These are phyloP conservation scores for Synanthedon tipuliformis DNA, from an alignment of 2,888 invertebrate species.

Conservation along the genomic window DNA sequence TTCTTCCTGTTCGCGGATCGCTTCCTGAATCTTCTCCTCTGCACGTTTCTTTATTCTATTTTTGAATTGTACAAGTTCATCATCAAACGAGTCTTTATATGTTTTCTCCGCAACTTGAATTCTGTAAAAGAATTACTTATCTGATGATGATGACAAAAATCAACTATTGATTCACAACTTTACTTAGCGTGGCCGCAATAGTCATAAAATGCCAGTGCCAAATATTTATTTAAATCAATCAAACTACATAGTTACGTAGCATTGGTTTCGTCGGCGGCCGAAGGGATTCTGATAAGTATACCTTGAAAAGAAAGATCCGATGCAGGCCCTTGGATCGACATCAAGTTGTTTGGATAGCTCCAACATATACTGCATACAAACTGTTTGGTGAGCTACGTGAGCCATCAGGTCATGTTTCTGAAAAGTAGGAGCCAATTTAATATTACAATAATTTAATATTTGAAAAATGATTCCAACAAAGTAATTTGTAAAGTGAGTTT, in stretches of 20 bases:
- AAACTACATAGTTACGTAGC: too few species aligned
- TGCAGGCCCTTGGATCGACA: conserved; percentile 90
- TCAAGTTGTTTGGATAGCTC: conserved; percentile 95
- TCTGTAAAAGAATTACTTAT: conserved; percentile 70
- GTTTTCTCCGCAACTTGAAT: conserved; percentile 94
- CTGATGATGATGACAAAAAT: conserved; percentile 12
- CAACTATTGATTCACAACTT: conserved; percentile 5
- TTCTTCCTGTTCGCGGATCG: conserved; percentile 85
- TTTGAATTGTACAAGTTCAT: conserved; percentile 91
- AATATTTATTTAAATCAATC: neutral
- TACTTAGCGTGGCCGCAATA: neutral
- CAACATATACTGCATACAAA: conserved; percentile 98
- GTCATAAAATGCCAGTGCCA: neutral
- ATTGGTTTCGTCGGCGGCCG: too few species aligned
- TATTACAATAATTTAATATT: too few species aligned
- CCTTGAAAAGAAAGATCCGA: conserved; percentile 87
- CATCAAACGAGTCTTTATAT: conserved; percentile 94
- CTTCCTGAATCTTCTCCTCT: conserved; percentile 87
- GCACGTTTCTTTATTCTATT: conserved; percentile 86
- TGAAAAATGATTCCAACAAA: too few species aligned
- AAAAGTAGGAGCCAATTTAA: conserved; percentile 20
- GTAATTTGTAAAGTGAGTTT: too few species aligned
- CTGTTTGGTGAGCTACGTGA: conserved; percentile 97
- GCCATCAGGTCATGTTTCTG: conserved; percentile 94
- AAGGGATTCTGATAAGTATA: too few species aligned